Conservation (phyloP, 2,113 vertebrate genomes). For the Petromus typicus region DNA sequence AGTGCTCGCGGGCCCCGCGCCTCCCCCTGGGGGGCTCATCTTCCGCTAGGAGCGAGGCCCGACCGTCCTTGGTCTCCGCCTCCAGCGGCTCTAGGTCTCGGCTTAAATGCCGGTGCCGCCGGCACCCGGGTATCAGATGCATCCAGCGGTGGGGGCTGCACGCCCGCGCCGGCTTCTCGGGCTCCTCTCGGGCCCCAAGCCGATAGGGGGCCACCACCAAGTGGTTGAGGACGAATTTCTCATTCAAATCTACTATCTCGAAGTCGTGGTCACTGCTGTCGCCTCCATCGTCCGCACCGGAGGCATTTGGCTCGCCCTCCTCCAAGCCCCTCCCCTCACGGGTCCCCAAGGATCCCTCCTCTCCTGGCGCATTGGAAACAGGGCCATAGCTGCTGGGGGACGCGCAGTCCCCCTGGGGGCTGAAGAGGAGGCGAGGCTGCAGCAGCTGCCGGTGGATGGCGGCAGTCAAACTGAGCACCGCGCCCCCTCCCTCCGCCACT, state of each 20-base stretch:
- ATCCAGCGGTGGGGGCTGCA: slow-evolving; percentile 74
- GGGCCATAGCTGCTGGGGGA: neutral
- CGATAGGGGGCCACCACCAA: slow-evolving; percentile 76
- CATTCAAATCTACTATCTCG: slow-evolving; percentile 90
- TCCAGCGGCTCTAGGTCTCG: slow-evolving; percentile 89
- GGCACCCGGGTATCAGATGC: slow-evolving; percentile 71
- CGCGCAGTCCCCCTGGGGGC: slow-evolving; percentile 27
- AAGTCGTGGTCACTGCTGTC: slow-evolving; percentile 89
- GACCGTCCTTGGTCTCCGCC: slow-evolving; percentile 80
- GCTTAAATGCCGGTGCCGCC: slow-evolving; percentile 81
- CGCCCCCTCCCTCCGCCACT: slow-evolving; percentile 78
- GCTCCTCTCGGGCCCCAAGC: slow-evolving; percentile 50
- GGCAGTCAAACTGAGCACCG: slow-evolving; percentile 71
- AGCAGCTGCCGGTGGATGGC: slow-evolving; percentile 64
- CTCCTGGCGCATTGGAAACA: neutral
- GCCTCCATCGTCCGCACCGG: slow-evolving; percentile 64
- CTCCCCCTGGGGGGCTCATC: slow-evolving; percentile 54
- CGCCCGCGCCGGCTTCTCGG: slow-evolving; percentile 55
- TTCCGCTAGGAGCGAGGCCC: neutral
- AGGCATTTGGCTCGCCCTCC: slow-evolving; percentile 64
- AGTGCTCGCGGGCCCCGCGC: slow-evolving; percentile 63
- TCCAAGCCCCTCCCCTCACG: slow-evolving; percentile 55
- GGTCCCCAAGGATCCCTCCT: slow-evolving; percentile 57
- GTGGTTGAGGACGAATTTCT: slow-evolving; percentile 89
- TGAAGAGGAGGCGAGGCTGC: slow-evolving; percentile 73